A percentile compares a stretch with the other conserved stretches of the same genome.
Evolutionary conservation across 2,797 vertebrate genomes (phyloP).

Genomic region (Lepilemur ruficaudatus): DNA sequence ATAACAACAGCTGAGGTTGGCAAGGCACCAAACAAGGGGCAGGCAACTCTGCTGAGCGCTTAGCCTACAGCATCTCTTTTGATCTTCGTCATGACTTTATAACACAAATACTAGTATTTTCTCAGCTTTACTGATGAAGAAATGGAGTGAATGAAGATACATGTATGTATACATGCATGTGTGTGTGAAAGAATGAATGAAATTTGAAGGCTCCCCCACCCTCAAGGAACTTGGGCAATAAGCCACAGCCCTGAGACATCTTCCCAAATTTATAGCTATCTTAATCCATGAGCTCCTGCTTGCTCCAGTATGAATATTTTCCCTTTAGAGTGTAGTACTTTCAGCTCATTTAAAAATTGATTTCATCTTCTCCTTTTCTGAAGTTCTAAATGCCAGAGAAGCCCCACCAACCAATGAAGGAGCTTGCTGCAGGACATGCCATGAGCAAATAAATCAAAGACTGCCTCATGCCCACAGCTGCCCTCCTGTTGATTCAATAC

Average conservation of each 20-base stretch:
- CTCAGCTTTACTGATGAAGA: background rate
- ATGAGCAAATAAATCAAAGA: background rate
- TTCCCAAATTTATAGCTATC: background rate
- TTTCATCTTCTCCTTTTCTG: no score
- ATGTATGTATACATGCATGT: rapidly evolving
- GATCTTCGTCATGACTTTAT: background rate
- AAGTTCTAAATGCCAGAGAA: background rate
- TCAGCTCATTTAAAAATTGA: background rate
- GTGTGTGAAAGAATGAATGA: background rate
- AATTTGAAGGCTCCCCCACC: background rate
- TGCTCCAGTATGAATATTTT: rapidly evolving
- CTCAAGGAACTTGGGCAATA: no score
- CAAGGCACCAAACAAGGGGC: rapidly evolving
- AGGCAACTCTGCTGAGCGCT: no score
- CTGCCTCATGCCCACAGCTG: background rate
- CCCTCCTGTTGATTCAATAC: background rate
- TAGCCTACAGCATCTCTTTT: background rate
- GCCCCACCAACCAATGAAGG: rapidly evolving
- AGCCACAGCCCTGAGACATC: background rate
- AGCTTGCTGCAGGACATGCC: rapidly evolving
- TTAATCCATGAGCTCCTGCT: background rate
- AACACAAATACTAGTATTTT: rapidly evolving
- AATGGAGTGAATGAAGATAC: background rate
- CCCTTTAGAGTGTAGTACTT: background rate
- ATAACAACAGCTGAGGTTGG: no score